Evolutionary conservation across 2,888 invertebrate genomes (phyloP), one percentile per base, ranked within the genome.

Genomic region (Danaus chrysippus): DNA sequence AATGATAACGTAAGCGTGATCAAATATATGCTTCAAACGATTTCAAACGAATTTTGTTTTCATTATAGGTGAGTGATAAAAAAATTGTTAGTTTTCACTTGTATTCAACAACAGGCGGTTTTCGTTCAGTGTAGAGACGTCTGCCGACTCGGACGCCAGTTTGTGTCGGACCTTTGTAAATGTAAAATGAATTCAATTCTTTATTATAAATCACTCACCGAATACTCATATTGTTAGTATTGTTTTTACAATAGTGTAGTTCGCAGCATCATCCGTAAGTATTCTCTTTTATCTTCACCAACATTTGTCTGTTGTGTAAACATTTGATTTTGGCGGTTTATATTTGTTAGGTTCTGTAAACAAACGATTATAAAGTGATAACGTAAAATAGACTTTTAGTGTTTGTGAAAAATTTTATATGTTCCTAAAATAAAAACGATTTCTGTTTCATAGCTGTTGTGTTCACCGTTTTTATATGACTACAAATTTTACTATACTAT

Each of bases 201-300:
- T 44, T 17, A 55, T 49, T 56, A 59, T 56, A 62, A 67, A 68
- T 65, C 65, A 57, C 60, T 71, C 58, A 58, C 63, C 65, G 71
- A 74, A 73, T 65, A 70, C 70, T 68, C 64, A 63, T 59, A 56
- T 56, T 42, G 59, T 62, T 59, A 62, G 70, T 72, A 74, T 75
- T 75, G 71, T 72, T 74, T 72, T 74, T 74, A 75, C 76, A 78
- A 77, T 74, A 68, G 67, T 68, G 68, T 60, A 54, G 60, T 62
- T 72, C 65, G 72, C 70, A 76, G 61, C 73, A 74, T 73, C 66
- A 72, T 69, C 69, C 62, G 79, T 81, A 77, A 78, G 79, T 78
- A 76, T 69, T 67, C 57, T 68, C 70, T 74, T 81, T 82, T 82
- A 81, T 81, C 79, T 78, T 68, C 63, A 58, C 65, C 71, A 49